Evolutionary conservation across 2,113 vertebrate genomes (phyloP), one percentile per base, ranked within the genome.

Genomic region (Forbesichthys agassizii): DNA sequence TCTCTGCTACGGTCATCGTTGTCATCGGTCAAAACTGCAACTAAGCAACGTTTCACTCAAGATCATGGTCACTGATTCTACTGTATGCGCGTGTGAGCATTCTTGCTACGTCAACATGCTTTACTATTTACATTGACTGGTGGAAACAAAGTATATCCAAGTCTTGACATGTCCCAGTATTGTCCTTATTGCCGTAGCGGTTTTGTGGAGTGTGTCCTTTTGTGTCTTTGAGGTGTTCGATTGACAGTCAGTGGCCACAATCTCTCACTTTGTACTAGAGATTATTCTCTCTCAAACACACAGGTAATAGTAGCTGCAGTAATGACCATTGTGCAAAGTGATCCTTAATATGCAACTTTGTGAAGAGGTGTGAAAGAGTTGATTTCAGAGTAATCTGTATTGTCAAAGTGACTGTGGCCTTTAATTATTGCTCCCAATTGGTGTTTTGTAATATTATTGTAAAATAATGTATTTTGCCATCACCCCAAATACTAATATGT

Each of bases 281-380:
- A 74, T 67, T 70, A 73, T 55, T 64, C 49, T 14, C 49, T 52
- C 49, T 52, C 49, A 58, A 54, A 69, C 57, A 61, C 73, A 76
- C 80, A 85, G 80, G 78, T 89, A 84, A 86, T 82, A 85, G 86
- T 91, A 89, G 88, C 90, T 86, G 79, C 87, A 84, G 88, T 90
- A 86, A 85, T 90, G 86, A 91, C 80, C 84, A 86, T 91, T 84
- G 90, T 91, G 86, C 83, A 90, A 61, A 90, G 89, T 90, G 88
- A 90, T 86, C 85, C 88, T 89, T 88, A 87, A 89, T 93, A 92
- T 92, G 92, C 92, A 93, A 93, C 88, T 91, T 84, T 86, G 89
- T 90, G 90, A 86, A 85, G 86, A 88, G 82, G 86, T 86, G 88
- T 86, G 87, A 84, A 86, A 84, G 86, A 86, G 84, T 88, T 85